Evolutionary conservation across 1,140 invertebrate species (phyloP).

Genomic region (fruit fly (Drosophila melanogaster)): Release_6_plus_ISO1_MT NT_033779.5:12557501-12558000

Average conservation of each 20-base stretch:
- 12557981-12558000: slow-evolving; percentile 78
- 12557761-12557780: slow-evolving; percentile 54
- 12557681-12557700: not conserved
- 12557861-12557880: slow-evolving; percentile 50
- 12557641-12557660: no score
- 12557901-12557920: slow-evolving; percentile 44
- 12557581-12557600: not conserved
- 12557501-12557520: no score
- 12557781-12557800: slow-evolving; percentile 59
- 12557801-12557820: slow-evolving; percentile 62
- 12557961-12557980: slow-evolving; percentile 17
- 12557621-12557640: no score
- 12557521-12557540: no score
- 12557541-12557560: no score
- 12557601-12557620: no score
- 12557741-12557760: slow-evolving; percentile 25
- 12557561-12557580: not conserved
- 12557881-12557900: slow-evolving; percentile 51
- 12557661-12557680: not conserved
- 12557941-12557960: slow-evolving; percentile 35
- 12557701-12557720: not conserved
- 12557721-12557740: slow-evolving; percentile 18
- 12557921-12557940: slow-evolving; percentile 60
- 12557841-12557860: slow-evolving; percentile 29
- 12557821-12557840: slow-evolving; percentile 19